Conservation (phyloP, 2,888 invertebrate species). For the Melipona bicolor region DNA sequence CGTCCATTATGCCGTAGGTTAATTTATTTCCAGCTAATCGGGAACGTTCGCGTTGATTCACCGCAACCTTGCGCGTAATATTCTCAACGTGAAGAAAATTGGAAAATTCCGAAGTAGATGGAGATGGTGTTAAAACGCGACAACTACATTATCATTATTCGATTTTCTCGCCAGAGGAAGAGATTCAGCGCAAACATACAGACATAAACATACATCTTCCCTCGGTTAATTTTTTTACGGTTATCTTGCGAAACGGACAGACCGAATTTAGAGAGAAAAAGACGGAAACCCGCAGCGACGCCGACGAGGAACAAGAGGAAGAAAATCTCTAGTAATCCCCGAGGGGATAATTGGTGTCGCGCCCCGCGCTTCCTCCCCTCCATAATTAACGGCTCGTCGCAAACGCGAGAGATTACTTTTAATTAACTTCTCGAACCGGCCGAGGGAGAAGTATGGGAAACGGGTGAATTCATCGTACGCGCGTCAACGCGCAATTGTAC, state of each 20-base stretch:
- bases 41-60: neutral
- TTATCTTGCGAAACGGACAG: constrained; percentile 19
- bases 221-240: constrained; percentile 36
- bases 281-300: neutral
- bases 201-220: constrained; percentile 9
- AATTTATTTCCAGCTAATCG: neutral
- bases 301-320: constrained; percentile 8
- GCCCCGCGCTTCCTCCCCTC: constrained; percentile 27
- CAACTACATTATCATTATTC: neutral
- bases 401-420: constrained; percentile 57
- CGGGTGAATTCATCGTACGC: constrained; percentile 18
- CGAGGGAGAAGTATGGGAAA: neutral
- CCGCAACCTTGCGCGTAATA: neutral
- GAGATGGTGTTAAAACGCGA: neutral
- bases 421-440: constrained; percentile 43
- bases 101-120: no score
- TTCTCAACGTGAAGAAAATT: neutral
- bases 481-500: constrained; percentile 3
- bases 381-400: constrained; percentile 58
- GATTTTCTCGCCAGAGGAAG: neutral
- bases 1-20: neutral
- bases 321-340: constrained; percentile 54
- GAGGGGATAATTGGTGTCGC: constrained; percentile 36
- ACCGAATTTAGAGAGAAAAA: neutral
- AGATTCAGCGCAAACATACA: neutral